Conservation (phyloP, 2,797 vertebrate genomes). For the Siniperca undulata region DNA sequence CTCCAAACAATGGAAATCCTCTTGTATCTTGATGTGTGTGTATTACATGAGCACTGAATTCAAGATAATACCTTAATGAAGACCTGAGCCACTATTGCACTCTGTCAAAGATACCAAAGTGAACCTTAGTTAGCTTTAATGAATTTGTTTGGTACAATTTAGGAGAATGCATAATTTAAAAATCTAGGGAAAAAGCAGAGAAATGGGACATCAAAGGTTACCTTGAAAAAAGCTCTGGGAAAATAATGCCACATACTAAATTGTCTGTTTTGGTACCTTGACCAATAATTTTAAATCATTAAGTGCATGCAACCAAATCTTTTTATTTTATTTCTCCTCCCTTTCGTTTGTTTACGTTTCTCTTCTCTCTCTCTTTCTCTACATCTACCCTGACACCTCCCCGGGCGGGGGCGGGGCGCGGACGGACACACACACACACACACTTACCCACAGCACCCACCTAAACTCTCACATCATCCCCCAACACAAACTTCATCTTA, state of each 20-base stretch:
- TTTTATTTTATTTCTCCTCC: not conserved
- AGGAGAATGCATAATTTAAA: not conserved
- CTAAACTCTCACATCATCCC: not conserved
- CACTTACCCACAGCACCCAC: not conserved
- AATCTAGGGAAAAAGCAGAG: not conserved
- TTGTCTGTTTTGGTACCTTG: not conserved
- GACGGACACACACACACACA: not conserved
- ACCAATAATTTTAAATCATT: constrained; percentile 3
- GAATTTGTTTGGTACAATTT: constrained; percentile 14
- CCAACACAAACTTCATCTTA: not conserved
- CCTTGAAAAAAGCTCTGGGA: not conserved
- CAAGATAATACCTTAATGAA: constrained; percentile 22
- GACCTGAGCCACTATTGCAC: not conserved
- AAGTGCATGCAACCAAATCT: not conserved
- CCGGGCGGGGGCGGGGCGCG: too few relatives aligned
- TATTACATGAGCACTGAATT: constrained; percentile 23
- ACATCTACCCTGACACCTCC: not conserved
- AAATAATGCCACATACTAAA: not conserved
- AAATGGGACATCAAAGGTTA: not conserved
- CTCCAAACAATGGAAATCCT: constrained; percentile 41
- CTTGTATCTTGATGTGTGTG: constrained; percentile 18
- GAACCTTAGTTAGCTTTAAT: constrained; percentile 15
- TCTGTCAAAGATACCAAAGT: constrained; percentile 8
- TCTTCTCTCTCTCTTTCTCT: not conserved
- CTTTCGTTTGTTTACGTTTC: not conserved